Conservation (phyloP, 1,140 invertebrate genomes). For the Anoplolepis gracilipes region DNA sequence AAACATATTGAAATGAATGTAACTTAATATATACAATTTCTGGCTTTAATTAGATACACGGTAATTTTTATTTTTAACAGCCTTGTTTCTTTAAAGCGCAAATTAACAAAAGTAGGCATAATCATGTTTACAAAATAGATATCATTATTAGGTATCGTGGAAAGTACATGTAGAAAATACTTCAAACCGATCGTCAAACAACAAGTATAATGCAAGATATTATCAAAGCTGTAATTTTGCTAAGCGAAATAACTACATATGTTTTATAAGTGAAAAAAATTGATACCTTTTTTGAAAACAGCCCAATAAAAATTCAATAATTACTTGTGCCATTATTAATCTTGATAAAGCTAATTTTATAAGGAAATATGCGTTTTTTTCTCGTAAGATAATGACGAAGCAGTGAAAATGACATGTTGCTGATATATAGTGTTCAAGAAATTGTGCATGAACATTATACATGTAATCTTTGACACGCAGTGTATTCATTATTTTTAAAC, state of each 20-base stretch:
- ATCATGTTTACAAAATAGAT: slow-evolving; percentile 34
- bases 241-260: slow-evolving; percentile 24
- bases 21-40: slow-evolving; percentile 64
- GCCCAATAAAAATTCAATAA: slow-evolving; percentile 53
- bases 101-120: slow-evolving; percentile 34
- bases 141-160: slow-evolving; percentile 27
- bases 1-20: slow-evolving; percentile 58
- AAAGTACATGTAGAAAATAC: slow-evolving; percentile 53
- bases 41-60: slow-evolving; percentile 74
- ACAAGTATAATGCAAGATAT: slow-evolving; percentile 12
- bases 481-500: slow-evolving; percentile 27
- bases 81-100: slow-evolving; percentile 30
- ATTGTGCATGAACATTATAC: not conserved
- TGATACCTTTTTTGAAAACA: slow-evolving; percentile 51
- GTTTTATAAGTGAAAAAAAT: slow-evolving; percentile 52
- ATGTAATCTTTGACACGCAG: slow-evolving; percentile 11
- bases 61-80: slow-evolving; percentile 68
- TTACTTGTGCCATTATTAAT: slow-evolving; percentile 31
- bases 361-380: not conserved
- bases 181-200: slow-evolving; percentile 44
- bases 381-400: not conserved
- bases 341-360: not conserved
- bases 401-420: not conserved
- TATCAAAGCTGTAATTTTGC: slow-evolving; percentile 33
- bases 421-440: slow-evolving; percentile 3